These are phyloP conservation scores for Prionailurus bengalensis DNA, from an alignment of 2,113 vertebrate genomes.

Conservation along the genomic window DNA sequence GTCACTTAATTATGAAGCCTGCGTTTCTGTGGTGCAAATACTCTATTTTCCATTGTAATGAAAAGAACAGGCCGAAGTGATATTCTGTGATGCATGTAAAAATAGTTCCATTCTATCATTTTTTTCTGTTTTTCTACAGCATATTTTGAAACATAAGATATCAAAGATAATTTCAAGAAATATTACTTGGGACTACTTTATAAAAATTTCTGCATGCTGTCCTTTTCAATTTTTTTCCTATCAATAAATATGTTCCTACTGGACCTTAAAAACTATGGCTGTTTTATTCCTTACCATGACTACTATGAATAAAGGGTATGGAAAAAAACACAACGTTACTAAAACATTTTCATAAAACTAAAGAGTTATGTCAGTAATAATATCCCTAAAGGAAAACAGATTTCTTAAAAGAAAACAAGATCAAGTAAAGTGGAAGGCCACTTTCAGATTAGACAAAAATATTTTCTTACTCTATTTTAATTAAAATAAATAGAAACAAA, in stretches of 20 bases:
- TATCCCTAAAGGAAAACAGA: conserved; percentile 69
- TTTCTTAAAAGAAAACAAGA: conserved; percentile 68
- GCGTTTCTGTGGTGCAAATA: background rate
- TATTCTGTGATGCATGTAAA: background rate
- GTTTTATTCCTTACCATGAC: conserved; percentile 48
- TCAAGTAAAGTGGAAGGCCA: background rate
- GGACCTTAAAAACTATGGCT: background rate
- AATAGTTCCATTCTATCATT: conserved; percentile 2
- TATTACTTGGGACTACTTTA: conserved; percentile 17
- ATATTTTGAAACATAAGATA: conserved; percentile 56
- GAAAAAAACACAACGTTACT: conserved; percentile 50
- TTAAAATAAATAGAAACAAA: conserved; percentile 68
- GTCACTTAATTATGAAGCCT: background rate
- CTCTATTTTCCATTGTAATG: conserved; percentile 13
- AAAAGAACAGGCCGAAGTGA: background rate
- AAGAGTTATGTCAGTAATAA: conserved; percentile 63
- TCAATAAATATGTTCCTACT: conserved; percentile 56
- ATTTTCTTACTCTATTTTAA: conserved; percentile 22
- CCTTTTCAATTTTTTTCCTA: conserved; percentile 22
- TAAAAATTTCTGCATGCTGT: conserved; percentile 45
- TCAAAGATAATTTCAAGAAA: conserved; percentile 63
- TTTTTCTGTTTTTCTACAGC: background rate
- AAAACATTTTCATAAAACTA: conserved; percentile 63
- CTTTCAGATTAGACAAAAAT: conserved; percentile 42
- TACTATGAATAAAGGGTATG: background rate